phyloP scores from a whole-genome alignment of 2,888 invertebrate species.

The Capitulum mitella region DNA sequence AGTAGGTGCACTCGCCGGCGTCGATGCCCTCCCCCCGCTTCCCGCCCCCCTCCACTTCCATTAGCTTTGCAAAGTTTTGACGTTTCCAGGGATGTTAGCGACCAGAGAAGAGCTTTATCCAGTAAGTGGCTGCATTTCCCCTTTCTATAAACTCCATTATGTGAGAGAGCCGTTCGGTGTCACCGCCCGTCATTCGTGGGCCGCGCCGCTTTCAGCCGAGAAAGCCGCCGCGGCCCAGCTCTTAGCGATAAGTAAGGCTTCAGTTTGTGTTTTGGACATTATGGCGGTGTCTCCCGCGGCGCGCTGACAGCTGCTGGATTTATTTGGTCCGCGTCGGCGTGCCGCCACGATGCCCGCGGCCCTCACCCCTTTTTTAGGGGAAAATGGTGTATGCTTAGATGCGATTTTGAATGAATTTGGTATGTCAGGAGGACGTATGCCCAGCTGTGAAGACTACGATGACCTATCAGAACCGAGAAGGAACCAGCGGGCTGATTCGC shows the following conservation, averaged over 20 bases:
- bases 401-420: no score
- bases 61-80: constrained; percentile 25
- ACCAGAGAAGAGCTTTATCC: constrained; percentile 24
- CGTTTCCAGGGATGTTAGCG: constrained; percentile 20
- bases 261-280: constrained; percentile 10
- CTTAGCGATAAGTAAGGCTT: constrained; percentile 15
- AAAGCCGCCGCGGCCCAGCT: background rate
- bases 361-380: no score
- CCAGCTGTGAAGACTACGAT: no score
- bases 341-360: no score
- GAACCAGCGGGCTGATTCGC: no score
- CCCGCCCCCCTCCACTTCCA: background rate
- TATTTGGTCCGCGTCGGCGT: no score
- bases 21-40: background rate
- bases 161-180: constrained; percentile 13
- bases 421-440: no score
- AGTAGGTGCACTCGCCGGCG: background rate
- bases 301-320: no score
- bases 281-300: background rate
- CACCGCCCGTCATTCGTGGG: background rate
- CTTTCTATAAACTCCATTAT: constrained; percentile 8
- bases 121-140: constrained; percentile 22
- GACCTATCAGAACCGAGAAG: no score
- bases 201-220: background rate
- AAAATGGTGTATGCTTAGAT: no score